A percentile compares a stretch with the other conserved stretches of the same genome.
Conservation (phyloP, 2,888 invertebrate genomes). For the Diarsia brunnea region DNA sequence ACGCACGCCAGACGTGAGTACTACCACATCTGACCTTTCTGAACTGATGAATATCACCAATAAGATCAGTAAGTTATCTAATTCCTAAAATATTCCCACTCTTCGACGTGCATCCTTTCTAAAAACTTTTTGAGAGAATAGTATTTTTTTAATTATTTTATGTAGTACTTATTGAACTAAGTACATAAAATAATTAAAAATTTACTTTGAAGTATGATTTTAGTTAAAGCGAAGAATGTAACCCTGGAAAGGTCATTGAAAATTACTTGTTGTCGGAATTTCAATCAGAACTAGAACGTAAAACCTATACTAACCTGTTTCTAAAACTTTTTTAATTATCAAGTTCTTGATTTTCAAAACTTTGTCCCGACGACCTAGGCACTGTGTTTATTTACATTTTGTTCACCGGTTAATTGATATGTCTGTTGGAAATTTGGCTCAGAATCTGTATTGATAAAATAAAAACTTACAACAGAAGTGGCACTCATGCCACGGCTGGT, state of each 20-base stretch:
- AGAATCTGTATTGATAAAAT: not conserved
- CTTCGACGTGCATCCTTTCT: not conserved
- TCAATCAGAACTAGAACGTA: not conserved
- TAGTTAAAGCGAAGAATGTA: not conserved
- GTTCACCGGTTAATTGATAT: slow-evolving; percentile 13
- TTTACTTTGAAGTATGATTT: not conserved
- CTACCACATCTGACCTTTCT: too few relatives aligned
- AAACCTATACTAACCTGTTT: not conserved
- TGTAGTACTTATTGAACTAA: too few relatives aligned
- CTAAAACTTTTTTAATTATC: slow-evolving; percentile 29
- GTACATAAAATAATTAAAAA: not conserved
- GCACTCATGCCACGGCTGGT: not conserved
- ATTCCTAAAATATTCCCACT: not conserved
- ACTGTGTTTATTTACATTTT: slow-evolving; percentile 28
- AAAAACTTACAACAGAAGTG: not conserved
- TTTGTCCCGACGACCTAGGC: not conserved
- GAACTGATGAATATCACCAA: too few relatives aligned
- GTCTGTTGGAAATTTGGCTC: not conserved
- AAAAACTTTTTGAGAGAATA: not conserved
- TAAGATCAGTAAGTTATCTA: too few relatives aligned
- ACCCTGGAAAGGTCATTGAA: not conserved
- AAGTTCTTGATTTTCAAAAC: slow-evolving; percentile 23
- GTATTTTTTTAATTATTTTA: too few relatives aligned
- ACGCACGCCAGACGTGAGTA: too few relatives aligned
- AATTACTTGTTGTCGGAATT: not conserved